Evolutionary conservation across 2,797 vertebrate species (phyloP), one percentile per base, ranked within the genome.

Genomic region (Moxostoma hubbsi): DNA sequence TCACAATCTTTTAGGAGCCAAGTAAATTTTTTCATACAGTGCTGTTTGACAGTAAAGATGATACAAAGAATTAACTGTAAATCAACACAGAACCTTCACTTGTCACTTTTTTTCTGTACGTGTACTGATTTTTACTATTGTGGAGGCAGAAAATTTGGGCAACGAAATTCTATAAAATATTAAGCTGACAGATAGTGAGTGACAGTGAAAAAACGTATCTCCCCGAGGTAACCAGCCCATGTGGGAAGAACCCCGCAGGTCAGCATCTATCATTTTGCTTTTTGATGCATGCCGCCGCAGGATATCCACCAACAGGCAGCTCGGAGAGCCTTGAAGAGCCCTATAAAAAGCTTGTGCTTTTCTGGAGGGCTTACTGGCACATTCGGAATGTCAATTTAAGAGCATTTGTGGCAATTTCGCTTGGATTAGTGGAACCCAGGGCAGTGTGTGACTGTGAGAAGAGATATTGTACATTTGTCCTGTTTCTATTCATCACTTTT

Each of bases 191-290:
- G 75, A 68, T 71, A 83, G 74, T 73, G 58, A 58, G 18, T 78
- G 53, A 36, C 63, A 79, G 74, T 74, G 77, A 82, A 73, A 76
- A 57, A 73, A 46, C 36, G 12, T 0, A 13, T 69, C 62, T 66
- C 75, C 51, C 77, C 6, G 7, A 72, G 84, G 72, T 62, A 51
- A 51, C 61, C 45, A 55, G 58, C 47, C 59, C 71, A 58, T 9
- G 24, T 43, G 55, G 10, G 57, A 63, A 83, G 65, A 81, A 78
- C 51, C 69, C 55, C 43, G 57, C 66, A 85, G 79, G 81, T 81
- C 57, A 45, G 71, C n/a, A 9, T 81, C 75, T 71, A 73, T 69
- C 47, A 70, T 73, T n/a, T 51, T 47, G 73, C 50, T 68, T 66
- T 46, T 77, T 16, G 47, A 9, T 46, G 65, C 12, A 68, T 50